Conservation (phyloP, 2,888 invertebrate species). For the Biston betularia region DNA sequence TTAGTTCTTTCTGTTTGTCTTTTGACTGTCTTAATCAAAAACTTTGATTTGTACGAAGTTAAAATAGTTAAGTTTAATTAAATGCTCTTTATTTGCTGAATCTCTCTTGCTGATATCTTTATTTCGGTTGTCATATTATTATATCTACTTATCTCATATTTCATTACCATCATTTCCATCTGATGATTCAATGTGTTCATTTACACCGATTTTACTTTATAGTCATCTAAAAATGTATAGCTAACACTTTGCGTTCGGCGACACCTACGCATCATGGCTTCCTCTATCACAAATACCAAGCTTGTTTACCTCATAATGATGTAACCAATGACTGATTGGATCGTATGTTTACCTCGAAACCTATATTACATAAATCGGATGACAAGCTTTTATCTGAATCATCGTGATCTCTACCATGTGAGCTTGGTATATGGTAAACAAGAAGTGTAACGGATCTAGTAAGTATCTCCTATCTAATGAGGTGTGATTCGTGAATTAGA, state of each 20-base stretch:
- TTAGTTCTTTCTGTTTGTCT: neutral
- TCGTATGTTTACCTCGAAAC: constrained; percentile 32
- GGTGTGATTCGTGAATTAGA: constrained; percentile 38
- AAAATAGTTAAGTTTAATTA: neutral
- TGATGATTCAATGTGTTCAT: constrained; percentile 20
- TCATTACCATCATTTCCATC: too few relatives aligned
- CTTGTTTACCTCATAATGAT: constrained; percentile 22
- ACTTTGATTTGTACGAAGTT: neutral
- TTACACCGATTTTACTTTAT: constrained; percentile 38
- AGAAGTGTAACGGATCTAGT: constrained; percentile 34
- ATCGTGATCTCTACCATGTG: constrained; percentile 6
- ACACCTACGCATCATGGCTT: constrained; percentile 40
- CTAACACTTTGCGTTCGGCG: constrained; percentile 45
- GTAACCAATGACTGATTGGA: constrained; percentile 21
- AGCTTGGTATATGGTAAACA: constrained; percentile 29
- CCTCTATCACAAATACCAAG: constrained; percentile 21
- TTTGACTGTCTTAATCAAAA: neutral
- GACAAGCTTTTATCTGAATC: constrained; percentile 17
- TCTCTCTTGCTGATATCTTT: too few relatives aligned
- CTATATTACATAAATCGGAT: constrained; percentile 20
- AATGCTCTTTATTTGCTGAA: neutral
- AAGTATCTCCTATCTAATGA: constrained; percentile 22
- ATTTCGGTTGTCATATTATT: neutral
- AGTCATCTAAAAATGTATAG: constrained; percentile 39
- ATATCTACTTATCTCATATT: neutral